phyloP scores from a whole-genome alignment of 2,113 vertebrate genomes.

The Python bivittatus region DNA sequence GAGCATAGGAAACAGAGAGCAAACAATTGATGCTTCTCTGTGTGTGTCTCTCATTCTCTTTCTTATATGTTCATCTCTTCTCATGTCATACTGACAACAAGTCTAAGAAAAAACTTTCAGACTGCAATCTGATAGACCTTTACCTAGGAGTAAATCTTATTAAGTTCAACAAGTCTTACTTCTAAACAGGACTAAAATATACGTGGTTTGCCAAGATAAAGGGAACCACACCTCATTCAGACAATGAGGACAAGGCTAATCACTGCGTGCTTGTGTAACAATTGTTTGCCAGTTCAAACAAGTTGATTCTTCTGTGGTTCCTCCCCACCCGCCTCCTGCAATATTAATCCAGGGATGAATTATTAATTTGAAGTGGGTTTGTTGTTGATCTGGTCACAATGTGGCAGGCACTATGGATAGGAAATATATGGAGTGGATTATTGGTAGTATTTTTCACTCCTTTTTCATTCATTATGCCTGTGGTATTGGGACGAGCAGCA shows the following conservation, averaged over 20 bases:
- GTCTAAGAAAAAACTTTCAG: no score
- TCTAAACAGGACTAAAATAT: neutral
- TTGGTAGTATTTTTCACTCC: neutral
- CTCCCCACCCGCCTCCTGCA: neutral
- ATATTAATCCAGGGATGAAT: neutral
- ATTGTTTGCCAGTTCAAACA: neutral
- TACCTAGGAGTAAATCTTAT: no score
- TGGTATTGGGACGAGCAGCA: neutral
- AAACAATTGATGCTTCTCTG: no score
- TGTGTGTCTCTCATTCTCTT: neutral
- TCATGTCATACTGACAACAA: no score
- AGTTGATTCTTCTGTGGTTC: neutral
- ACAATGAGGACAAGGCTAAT: neutral
- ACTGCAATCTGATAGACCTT: no score
- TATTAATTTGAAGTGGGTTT: neutral
- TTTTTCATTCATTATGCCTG: neutral
- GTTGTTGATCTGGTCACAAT: neutral
- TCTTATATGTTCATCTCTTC: no score
- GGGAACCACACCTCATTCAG: neutral
- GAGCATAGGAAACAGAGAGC: no score
- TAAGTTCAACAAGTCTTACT: no score
- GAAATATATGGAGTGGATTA: neutral
- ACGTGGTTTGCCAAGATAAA: neutral
- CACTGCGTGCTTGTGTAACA: neutral
- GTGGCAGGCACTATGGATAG: neutral